Base-by-base conservation (phyloP, 2,113 vertebrate genomes). In the Anarrhichthys ocellatus region DNA sequence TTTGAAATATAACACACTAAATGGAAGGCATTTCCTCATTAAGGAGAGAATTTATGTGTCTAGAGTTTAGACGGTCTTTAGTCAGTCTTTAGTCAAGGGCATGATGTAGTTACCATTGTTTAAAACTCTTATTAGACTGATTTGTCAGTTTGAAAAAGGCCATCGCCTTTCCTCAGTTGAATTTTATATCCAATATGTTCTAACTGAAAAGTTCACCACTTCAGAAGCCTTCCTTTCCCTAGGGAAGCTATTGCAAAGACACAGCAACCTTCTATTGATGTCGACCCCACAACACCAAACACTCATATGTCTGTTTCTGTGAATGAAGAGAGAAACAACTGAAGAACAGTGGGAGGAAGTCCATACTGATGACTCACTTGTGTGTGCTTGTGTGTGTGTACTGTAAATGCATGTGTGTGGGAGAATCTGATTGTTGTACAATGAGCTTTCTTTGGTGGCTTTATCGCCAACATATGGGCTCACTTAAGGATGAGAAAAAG, bases 391-490 rank as follows among this genome's bases (percentile, higher is more conserved):
- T 71, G 48, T 82, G 86, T 73, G 68, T 29, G 73, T 46, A 44
- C 20, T 24, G 66, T 68, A 48, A 29, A 42, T 48, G 44, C 6
- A 61, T 54, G 32, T n/a, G 76, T 38, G 70, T 58, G 68, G 62
- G 85, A 64, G 78, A 86, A 83, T 86, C 68, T 89, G 69, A 91
- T 86, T 92, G 92, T 91, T 91, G 78, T 78, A 92, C 91, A 94
- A 88, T 91, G 88, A 86, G 84, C 83, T 92, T 92, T 93, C 91
- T 92, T 88, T 86, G 82, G 93, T 92, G 93, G 93, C 94, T 95
- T 95, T 88, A 88, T 94, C 95, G 93, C 95, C 93, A 95, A 95
- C 95, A 94, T 83, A 93, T 96, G 92, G 87, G 92, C 91, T 94
- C 94, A 93, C 83, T 91, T 93, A 91, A 82, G 83, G 70, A 74